A percentile compares a stretch with the other conserved stretches of the same genome.
These are phyloP conservation scores for Eupsittula cactorum DNA, from an alignment of 2,113 vertebrate species.

Conservation along the genomic window DNA sequence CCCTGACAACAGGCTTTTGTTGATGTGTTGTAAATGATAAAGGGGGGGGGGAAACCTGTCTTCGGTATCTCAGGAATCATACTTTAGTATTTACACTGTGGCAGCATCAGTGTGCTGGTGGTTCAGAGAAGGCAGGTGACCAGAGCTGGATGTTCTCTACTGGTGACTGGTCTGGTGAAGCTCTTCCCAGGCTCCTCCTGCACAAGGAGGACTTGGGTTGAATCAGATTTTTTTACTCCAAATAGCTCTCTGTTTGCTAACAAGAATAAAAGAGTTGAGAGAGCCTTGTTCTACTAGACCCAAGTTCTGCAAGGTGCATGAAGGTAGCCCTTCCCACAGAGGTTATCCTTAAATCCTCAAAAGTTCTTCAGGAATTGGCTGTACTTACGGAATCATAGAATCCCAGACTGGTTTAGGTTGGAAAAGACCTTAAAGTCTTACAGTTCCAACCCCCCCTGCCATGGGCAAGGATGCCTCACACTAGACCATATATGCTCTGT, in stretches of 20 bases:
- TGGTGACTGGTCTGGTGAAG: neutral
- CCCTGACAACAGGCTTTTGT: neutral
- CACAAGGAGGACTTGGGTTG: neutral
- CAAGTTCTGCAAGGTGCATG: neutral
- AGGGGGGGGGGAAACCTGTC: neutral
- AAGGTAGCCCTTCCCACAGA: neutral
- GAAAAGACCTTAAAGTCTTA: neutral
- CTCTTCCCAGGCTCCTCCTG: neutral
- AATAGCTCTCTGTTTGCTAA: neutral
- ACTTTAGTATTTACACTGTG: fast-evolving
- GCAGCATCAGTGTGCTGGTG: fast-evolving
- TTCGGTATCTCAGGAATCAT: neutral
- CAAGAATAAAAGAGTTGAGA: neutral
- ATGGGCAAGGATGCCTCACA: neutral
- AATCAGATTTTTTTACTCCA: neutral
- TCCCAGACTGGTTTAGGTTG: neutral
- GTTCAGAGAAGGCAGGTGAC: neutral
- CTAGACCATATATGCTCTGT: neutral
- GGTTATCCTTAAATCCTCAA: neutral
- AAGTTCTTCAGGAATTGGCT: neutral
- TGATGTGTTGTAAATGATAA: neutral
- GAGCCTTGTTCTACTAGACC: neutral
- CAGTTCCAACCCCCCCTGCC: neutral
- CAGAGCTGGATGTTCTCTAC: neutral
- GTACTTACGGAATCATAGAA: neutral